phyloP scores from a whole-genome alignment of 2,888 invertebrate species.

The Cosmopolites sordidus region DNA sequence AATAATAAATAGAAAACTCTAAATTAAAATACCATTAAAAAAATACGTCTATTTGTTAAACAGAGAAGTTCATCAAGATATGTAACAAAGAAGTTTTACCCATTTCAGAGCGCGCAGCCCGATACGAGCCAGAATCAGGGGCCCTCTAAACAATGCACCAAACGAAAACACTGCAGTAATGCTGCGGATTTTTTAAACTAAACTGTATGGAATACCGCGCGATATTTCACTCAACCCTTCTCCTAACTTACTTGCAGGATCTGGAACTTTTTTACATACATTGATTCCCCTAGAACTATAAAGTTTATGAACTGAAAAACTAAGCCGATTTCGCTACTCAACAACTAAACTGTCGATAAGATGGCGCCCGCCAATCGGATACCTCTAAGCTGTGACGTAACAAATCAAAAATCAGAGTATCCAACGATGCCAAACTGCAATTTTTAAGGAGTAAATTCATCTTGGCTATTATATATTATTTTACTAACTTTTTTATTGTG shows the following conservation, averaged over 20 bases:
- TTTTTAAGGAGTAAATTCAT: not conserved
- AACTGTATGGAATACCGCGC: slow-evolving; percentile 24
- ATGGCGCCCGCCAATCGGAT: slow-evolving; percentile 45
- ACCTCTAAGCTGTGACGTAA: slow-evolving; percentile 25
- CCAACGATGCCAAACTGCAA: slow-evolving; percentile 5
- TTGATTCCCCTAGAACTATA: slow-evolving; percentile 22
- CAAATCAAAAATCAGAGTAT: slow-evolving; percentile 11
- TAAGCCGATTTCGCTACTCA: slow-evolving; percentile 23
- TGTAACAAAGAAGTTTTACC: slow-evolving; percentile 24
- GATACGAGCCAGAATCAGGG: slow-evolving; percentile 15
- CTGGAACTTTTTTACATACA: slow-evolving; percentile 23
- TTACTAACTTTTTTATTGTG: too few species aligned
- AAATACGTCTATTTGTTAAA: too few species aligned
- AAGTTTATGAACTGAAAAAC: slow-evolving; percentile 20
- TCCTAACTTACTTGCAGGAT: slow-evolving; percentile 22
- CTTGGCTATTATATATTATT: too few species aligned
- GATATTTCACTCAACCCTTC: not conserved
- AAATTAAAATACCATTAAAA: too few species aligned
- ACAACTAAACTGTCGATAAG: slow-evolving; percentile 41
- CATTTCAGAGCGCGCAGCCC: slow-evolving; percentile 16
- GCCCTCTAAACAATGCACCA: slow-evolving; percentile 28
- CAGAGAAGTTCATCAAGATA: not conserved
- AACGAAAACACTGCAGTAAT: slow-evolving; percentile 38
- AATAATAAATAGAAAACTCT: slow-evolving; percentile 20
- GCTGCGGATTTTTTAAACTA: slow-evolving; percentile 32